These are phyloP conservation scores for Phallusia fumigata DNA, from an alignment of 23 tunicate species.

Conservation along the genomic window DNA sequence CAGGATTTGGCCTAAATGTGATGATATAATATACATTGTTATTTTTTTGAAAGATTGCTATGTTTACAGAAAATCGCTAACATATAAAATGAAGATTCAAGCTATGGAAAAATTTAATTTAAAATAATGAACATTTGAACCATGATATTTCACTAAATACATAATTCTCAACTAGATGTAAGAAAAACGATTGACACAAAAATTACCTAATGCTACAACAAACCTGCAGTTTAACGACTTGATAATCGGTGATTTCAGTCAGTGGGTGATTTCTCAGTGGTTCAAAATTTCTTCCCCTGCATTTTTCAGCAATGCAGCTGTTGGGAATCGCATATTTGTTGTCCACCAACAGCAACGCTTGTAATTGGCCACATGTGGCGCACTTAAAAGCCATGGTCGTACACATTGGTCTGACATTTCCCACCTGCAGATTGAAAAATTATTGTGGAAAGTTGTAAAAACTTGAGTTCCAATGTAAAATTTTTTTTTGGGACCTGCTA, in stretches of 20 bases:
- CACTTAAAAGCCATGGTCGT: conserved; percentile 93
- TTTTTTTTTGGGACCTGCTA: neutral
- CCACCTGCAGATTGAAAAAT: conserved; percentile 39
- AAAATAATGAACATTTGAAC: no score
- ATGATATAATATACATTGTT: no score
- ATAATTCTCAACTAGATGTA: no score
- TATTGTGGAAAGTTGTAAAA: neutral
- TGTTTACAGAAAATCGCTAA: no score
- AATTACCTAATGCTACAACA: neutral
- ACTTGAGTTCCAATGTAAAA: neutral
- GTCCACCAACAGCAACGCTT: conserved; percentile 74
- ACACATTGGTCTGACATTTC: conserved; percentile 89
- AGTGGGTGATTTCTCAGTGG: conserved; percentile 72
- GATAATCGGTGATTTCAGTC: conserved; percentile 89
- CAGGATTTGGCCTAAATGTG: no score
- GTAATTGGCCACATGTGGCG: conserved; percentile 51
- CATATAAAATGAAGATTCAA: no score
- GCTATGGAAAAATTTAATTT: no score
- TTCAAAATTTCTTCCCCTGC: conserved; percentile 57
- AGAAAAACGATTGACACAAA: no score
- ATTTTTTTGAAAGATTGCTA: no score
- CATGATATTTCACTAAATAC: no score
- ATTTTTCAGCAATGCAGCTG: conserved; percentile 44
- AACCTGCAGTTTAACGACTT: conserved; percentile 81
- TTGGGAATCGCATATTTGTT: conserved; percentile 70